Conservation (phyloP, 2,888 invertebrate genomes). For the Rutpela maculata region DNA sequence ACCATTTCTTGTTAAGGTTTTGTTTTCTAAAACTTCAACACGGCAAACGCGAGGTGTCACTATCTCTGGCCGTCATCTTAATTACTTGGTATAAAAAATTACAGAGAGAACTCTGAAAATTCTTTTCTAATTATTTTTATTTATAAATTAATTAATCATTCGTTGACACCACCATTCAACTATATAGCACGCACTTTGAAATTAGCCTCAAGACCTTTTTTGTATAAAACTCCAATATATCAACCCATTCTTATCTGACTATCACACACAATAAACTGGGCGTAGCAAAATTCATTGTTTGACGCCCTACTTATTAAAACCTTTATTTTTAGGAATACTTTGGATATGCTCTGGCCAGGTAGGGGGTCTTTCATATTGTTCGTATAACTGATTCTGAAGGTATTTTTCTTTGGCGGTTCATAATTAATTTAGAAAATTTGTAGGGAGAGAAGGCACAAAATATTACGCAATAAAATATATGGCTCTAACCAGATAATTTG, state of each 20-base stretch:
- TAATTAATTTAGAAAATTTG: not conserved
- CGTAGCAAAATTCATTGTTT: constrained; percentile 47
- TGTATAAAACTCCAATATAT: constrained; percentile 52
- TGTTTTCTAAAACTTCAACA: constrained; percentile 3
- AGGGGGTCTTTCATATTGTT: constrained; percentile 21
- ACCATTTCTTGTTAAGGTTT: not conserved
- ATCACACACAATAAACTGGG: constrained; percentile 48
- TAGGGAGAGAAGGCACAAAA: not conserved
- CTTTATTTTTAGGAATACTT: constrained; percentile 47
- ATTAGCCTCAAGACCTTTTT: constrained; percentile 49
- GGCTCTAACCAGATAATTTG: too few relatives aligned
- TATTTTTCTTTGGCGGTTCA: constrained; percentile 6
- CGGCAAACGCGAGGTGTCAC: not conserved
- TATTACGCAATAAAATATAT: not conserved
- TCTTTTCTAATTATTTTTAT: constrained; percentile 29
- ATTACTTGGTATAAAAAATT: constrained; percentile 4
- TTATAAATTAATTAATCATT: constrained; percentile 46
- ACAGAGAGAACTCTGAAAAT: not conserved
- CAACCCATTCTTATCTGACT: constrained; percentile 50
- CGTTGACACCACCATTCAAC: constrained; percentile 37
- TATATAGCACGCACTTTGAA: constrained; percentile 49
- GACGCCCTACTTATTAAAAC: constrained; percentile 45
- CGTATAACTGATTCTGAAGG: constrained; percentile 19
- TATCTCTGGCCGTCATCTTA: constrained; percentile 9
- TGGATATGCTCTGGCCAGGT: constrained; percentile 35